Base-by-base conservation (phyloP, 1,140 invertebrate species). In the Helicoverpa armigera region DNA sequence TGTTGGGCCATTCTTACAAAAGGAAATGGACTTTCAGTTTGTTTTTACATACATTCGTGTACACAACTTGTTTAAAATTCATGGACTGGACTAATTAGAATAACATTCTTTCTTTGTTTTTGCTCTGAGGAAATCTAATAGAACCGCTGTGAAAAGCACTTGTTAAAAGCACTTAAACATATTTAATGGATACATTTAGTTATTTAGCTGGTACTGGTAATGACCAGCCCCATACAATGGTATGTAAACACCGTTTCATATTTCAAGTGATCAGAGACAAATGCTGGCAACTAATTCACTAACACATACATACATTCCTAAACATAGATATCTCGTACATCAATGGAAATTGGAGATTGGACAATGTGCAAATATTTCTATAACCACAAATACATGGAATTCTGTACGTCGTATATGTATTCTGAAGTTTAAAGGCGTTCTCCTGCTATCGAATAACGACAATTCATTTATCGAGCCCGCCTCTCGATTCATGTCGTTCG, bases 11-110 rank as follows among this genome's bases (percentile, higher is more conserved):
- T 77, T 65, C 50, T 18, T 70, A 70, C 69, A 72, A 72, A 69
- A 72, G 69, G 69, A 72, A 72, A 72, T 54, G 69, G 69, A 72
- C 69, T 72, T 75, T 74, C 5, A 60, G 18, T 61, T 61, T 61
- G 56, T 56, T 61, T 60, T 61, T 50, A 75, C 69, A 72, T 72
- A 72, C 69, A 72, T 72, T 72, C 18, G 69, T 31, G 13, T 72
- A 61, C 43, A 43, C 31, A 60, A 69, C 16, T 50, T 58, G 35
- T 75, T 75, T 60, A 23, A 61, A 77, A 77, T 65, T 54, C 75
- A 67, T 65, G 12, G 13, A 77, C 48, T 5, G 50, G 29, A 50
- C 65, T 69, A 50, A 69, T 69, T 69, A 48, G 65, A 69, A 69
- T 23, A 69, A 50, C 43, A 69, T 50, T 69, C 43, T 13, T 48